Evolutionary conservation across 2,888 invertebrate genomes (phyloP), one percentile per base, ranked within the genome.

Genomic region (Hanleya hanleyi): DNA sequence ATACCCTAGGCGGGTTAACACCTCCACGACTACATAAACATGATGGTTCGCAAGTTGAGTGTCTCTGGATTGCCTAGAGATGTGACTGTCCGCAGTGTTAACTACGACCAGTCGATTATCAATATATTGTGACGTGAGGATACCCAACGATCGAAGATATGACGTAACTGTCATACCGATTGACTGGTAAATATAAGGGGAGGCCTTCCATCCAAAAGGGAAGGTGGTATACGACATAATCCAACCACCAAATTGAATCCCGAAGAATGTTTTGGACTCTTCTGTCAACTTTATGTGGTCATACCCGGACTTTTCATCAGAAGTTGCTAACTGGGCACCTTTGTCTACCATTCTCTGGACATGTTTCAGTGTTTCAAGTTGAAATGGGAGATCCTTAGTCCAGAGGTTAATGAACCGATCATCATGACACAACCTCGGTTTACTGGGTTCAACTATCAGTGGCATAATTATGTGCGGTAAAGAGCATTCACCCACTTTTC

Each of bases 351-450:
- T 15, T 35, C 76, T 33, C 47, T 57, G 69, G 4, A 74, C 38
- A 50, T 72, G 70, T 67, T 41, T 66, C 22, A 74, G 49, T 57
- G 57, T 57, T 57, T 57, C 57, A 2, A 7, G 22, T 51, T 22
- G 12, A 62, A 74, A 47, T 9, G 70, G 68, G 7, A 15, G 15
- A 18, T 69, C 75, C 7, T 38, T 37, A 32, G 62, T 51, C 61
- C 71, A 71, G 0, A 69, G 15, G 33, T 71, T 73, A 0, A 71
- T 32, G 32, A 66, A 71, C 35, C 71, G 9, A 15, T 70, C 73
- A 33, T 73, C 69, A 51, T 73, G 67, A 26, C 73, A 70, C 1
- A 76, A 35, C 4, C 76, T n/a, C 6, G 76, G 76, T 57, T 76
- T 76, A 15, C 6, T 50, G 3, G 75, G 70, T 49, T 75, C 73